Conservation (phyloP, 2,888 invertebrate genomes). For the Habroteleia sp. region DNA sequence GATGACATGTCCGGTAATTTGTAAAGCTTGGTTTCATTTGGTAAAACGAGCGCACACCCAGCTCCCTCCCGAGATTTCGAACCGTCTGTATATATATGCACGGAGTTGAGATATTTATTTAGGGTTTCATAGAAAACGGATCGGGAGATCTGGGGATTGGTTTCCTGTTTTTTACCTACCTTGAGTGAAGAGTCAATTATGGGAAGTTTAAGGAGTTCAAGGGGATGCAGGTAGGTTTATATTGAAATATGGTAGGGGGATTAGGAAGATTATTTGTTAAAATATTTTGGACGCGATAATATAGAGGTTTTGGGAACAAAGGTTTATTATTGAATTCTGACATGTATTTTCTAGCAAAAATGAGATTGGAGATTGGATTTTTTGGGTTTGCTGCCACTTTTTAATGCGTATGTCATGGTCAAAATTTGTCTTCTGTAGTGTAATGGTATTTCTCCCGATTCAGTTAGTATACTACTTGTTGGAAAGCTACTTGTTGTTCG, state of each 20-base stretch:
- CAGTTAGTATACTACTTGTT: neutral
- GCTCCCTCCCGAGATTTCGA: neutral
- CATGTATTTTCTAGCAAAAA: neutral
- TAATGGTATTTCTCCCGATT: neutral
- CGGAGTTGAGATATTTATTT: constrained; percentile 6
- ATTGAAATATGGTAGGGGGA: neutral
- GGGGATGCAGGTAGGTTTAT: constrained; percentile 1
- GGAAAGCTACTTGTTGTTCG: constrained; percentile 13
- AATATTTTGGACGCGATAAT: neutral
- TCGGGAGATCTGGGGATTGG: neutral
- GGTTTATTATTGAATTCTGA: neutral
- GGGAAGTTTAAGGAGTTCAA: neutral
- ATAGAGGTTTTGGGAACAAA: neutral
- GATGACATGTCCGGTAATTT: constrained; percentile 16
- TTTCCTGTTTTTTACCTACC: neutral
- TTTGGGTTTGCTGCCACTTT: neutral
- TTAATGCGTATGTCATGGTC: constrained; percentile 16
- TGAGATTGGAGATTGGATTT: neutral
- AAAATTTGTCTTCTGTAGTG: neutral
- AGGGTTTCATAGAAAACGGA: neutral
- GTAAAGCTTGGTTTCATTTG: neutral
- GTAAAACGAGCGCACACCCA: constrained; percentile 12
- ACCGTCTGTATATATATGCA: neutral
- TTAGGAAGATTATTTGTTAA: neutral
- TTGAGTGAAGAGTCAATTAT: neutral